Conservation (phyloP, 2,113 vertebrate species). For the Strigops habroptila region DNA sequence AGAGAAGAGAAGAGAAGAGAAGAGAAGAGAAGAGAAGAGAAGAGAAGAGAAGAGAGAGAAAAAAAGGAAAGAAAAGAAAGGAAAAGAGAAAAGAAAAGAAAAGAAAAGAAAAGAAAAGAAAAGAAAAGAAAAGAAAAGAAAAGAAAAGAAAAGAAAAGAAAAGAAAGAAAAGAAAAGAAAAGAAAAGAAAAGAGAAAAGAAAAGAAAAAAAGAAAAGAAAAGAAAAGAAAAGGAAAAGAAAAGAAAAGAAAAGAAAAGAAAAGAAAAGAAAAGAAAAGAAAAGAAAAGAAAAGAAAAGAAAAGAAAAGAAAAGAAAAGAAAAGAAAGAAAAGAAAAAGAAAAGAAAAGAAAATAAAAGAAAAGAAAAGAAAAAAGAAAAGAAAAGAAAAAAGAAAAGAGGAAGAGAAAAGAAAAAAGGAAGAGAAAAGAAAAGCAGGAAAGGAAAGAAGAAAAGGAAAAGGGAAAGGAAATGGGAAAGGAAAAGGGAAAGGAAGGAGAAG, state of each 20-base stretch:
- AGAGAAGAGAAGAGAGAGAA: accelerated
- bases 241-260: too few relatives aligned
- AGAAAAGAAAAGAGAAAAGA: too few relatives aligned
- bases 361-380: neutral
- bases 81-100: too few relatives aligned
- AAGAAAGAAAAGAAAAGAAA: neutral
- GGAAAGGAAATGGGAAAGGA: accelerated
- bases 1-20: accelerated
- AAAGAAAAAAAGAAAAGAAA: too few relatives aligned
- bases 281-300: accelerated
- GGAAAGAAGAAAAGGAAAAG: accelerated
- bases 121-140: too few relatives aligned
- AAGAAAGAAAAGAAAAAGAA: too few relatives aligned
- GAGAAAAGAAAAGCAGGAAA: accelerated
- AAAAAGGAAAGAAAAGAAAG: too few relatives aligned
- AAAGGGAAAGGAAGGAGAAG: accelerated
- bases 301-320: accelerated
- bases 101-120: too few relatives aligned
- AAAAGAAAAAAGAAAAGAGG: too few relatives aligned
- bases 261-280: accelerated
- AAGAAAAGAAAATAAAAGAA: too few relatives aligned
- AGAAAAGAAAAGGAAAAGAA: too few relatives aligned
- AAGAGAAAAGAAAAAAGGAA: too few relatives aligned
- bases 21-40: accelerated
- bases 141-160: neutral